Percentiles rank a stretch among this genome's conserved stretches.
Conservation (phyloP, 2,113 vertebrate species). For the Silurus meridionalis region DNA sequence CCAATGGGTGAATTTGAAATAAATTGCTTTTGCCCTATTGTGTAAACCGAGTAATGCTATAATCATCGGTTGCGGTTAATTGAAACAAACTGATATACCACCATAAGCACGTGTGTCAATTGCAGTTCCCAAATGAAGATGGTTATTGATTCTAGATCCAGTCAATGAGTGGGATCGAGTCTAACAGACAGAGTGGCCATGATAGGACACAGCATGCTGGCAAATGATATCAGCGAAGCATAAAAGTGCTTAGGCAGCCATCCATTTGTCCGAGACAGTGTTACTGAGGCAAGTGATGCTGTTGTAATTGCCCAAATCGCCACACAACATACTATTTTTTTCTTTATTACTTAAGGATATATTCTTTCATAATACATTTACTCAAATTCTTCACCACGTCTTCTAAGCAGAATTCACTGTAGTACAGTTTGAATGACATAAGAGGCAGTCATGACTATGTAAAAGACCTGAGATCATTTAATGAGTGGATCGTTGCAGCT, state of each 20-base stretch:
- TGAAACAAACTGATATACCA: background rate
- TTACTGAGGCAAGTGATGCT: background rate
- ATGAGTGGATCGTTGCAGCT: background rate
- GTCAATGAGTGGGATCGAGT: background rate
- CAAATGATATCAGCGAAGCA: slow-evolving; percentile 65
- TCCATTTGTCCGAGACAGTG: slow-evolving; percentile 64
- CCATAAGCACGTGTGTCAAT: background rate
- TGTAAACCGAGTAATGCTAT: background rate
- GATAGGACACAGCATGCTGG: slow-evolving; percentile 50
- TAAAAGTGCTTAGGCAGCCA: slow-evolving; percentile 67
- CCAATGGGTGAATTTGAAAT: background rate
- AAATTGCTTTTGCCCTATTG: background rate
- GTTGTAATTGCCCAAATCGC: slow-evolving; percentile 59
- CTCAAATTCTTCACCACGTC: no score
- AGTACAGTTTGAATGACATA: background rate
- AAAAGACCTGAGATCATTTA: background rate
- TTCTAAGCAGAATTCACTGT: background rate
- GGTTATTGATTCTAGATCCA: slow-evolving; percentile 17
- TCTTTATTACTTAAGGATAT: background rate
- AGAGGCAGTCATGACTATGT: background rate
- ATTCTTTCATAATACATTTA: background rate
- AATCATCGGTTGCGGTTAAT: background rate
- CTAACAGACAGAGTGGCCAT: slow-evolving; percentile 38
- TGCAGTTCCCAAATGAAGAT: slow-evolving; percentile 2
- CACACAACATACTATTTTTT: slow-evolving; percentile 47